Evolutionary conservation across 2,888 invertebrate species (phyloP), one percentile per base, ranked within the genome.

Genomic region (Lasioglossum vierecki): DNA sequence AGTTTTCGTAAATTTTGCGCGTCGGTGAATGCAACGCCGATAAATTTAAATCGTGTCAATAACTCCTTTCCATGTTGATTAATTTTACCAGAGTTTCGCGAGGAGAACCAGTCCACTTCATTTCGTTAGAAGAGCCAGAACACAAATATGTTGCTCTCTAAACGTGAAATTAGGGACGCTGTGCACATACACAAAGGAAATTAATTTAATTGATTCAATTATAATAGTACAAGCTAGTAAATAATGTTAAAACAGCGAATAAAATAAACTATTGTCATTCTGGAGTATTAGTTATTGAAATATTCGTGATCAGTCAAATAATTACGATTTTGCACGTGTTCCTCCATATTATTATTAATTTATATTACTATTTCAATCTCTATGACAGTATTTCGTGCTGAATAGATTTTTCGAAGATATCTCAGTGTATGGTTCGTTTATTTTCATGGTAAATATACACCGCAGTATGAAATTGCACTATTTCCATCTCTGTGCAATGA

Each of bases 1-100:
- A 22, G 70, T 70, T 39, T 70, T 70, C 70, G 41, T 41, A 41
- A 70, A 70, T 70, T 57, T 70, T 5, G 4, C 70, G 39, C n/a
- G 39, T n/a, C 41, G 39, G 39, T n/a, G 41, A n/a, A 41, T 13
- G 5, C n/a, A n/a, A 39, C 53, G 22, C 70, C 70, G 9, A 70
- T 70, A 70, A 70, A 70, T 70, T 39, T 70, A 70, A 70, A 70
- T 70, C 70, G 41, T 41, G 41, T 41, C 70, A 70, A 70, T 39
- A 70, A 22, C 13, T 41, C 70, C 22, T 70, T n/a, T 39, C 41
- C 70, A 2, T 0, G 11, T 39, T 39, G 70, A 41, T 70, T 70
- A 41, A 70, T 70, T 70, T 70, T 4, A 22, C 5, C 39, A 22
- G 9, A 4, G 39, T 4, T 39, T 11, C 39, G 68, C 30, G 30